These are phyloP conservation scores for Thaumetopoea pityocampa DNA, from an alignment of 1,140 invertebrate species.

Conservation along the genomic window DNA sequence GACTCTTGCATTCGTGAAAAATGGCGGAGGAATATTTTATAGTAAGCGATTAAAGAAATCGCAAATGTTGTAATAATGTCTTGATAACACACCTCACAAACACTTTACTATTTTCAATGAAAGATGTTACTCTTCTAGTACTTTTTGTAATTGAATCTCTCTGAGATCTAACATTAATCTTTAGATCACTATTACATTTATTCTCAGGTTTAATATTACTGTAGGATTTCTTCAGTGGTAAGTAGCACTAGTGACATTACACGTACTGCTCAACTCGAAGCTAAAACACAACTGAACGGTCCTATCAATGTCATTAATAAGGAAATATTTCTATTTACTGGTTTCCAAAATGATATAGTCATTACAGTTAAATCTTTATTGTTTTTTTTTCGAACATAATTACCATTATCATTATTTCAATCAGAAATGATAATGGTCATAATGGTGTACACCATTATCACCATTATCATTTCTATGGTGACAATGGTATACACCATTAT, in stretches of 20 bases:
- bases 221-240: constrained; percentile 61
- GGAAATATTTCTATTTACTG: no score
- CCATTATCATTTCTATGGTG: no score
- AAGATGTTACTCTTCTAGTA: constrained; percentile 25
- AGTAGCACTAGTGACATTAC: constrained; percentile 53
- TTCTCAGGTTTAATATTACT: constrained; percentile 55
- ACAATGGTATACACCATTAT: no score
- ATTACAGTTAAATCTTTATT: no score
- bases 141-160: constrained; percentile 27
- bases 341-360: no score
- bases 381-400: no score
- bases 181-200: constrained; percentile 35
- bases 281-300: no score
- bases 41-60: constrained; percentile 46
- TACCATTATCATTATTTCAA: no score
- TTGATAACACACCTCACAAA: neutral
- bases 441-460: no score
- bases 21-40: constrained; percentile 52
- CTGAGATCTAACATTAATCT: constrained; percentile 25
- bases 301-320: no score
- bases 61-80: constrained; percentile 38
- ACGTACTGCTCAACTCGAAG: no score
- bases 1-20: constrained; percentile 9
- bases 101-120: constrained; percentile 17
- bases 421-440: no score